Evolutionary conservation across 1,140 invertebrate species (phyloP), one percentile per base, ranked within the genome.

Genomic region (Potamilus streckersoni): DNA sequence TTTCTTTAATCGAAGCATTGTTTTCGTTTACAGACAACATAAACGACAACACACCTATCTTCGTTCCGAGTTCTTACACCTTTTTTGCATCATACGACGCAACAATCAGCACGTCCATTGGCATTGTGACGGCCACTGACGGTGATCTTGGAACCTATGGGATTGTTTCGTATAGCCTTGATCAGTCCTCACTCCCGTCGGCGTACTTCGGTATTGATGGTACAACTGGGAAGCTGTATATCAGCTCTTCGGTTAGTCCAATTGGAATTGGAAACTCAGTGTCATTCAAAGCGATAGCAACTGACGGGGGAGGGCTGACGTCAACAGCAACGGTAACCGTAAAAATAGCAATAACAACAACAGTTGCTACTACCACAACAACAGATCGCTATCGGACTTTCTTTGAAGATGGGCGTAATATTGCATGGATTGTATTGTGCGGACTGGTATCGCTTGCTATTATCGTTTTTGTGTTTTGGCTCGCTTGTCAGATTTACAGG

Each of bases 41-140:
- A 49, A 74, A 74, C 38, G 73, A 74, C 73, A 74, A 74, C 55
- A 55, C 59, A 6, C 73, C 73, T 15, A 23, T 74, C 3, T 74
- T 74, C 23, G 67, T 66, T 14, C 73, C 73, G 2, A 20, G 58
- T 31, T 56, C 65, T 0, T 74, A 74, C 20, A 61, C 38, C 8
- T 62, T 68, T 55, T 58, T 68, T 19, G 59, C 68, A 8, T 68
- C 65, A 61, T 74, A 74, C 49, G 60, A 74, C 49, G 73, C 73
- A 11, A 15, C 14, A 20, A 31, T 38, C 23, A 66, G 73, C 6
- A 74, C 73, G 38, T 3, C 23, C 2, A 66, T 74, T 17, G 73
- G 73, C 5, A 74, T 31, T 17, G 20, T 74, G 2, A 74, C 73
- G 6, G 73, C 73, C 6, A 74, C 73, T 5, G 73, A 74, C 58